Evolutionary conservation across 2,888 invertebrate species (phyloP).

Genomic region (Drosophila histrio): DNA sequence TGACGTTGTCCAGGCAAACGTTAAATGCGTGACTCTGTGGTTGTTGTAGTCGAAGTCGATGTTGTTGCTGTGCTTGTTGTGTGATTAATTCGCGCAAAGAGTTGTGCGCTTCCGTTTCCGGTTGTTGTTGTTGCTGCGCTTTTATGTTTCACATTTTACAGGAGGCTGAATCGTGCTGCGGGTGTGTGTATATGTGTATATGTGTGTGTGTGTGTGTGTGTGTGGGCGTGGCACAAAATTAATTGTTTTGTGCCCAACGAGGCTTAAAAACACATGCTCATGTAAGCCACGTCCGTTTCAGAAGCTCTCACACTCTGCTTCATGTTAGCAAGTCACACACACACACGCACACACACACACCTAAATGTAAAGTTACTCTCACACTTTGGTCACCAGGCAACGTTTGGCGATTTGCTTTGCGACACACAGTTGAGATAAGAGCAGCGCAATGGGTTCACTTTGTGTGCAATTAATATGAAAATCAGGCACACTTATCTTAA

Average conservation of each 20-base stretch:
- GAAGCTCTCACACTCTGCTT: slow-evolving; percentile 37
- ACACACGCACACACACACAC: not conserved
- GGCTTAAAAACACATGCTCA: slow-evolving; percentile 81
- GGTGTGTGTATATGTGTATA: slow-evolving; percentile 11
- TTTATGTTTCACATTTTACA: slow-evolving; percentile 78
- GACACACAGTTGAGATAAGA: slow-evolving; percentile 74
- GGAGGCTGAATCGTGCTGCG: slow-evolving; percentile 67
- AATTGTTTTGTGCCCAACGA: slow-evolving; percentile 81
- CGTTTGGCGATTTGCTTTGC: slow-evolving; percentile 71
- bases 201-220: slow-evolving; percentile 17
- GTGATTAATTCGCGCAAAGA: slow-evolving; percentile 81
- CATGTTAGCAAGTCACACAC: slow-evolving; percentile 25
- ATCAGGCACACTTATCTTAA: slow-evolving; percentile 80
- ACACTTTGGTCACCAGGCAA: slow-evolving; percentile 47
- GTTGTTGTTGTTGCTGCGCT: slow-evolving; percentile 58
- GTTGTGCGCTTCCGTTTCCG: slow-evolving; percentile 80
- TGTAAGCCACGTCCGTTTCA: slow-evolving; percentile 77
- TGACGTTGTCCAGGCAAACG: slow-evolving; percentile 38
- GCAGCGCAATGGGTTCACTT: slow-evolving; percentile 63
- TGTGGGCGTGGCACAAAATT: slow-evolving; percentile 77
- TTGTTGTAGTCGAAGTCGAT: slow-evolving; percentile 31
- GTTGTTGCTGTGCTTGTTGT: slow-evolving; percentile 55
- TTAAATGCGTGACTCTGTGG: slow-evolving; percentile 29
- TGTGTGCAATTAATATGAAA: slow-evolving; percentile 79
- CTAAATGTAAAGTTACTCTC: not conserved